Evolutionary conservation across 2,113 vertebrate genomes (phyloP), one percentile per base, ranked within the genome.

Genomic region (Dipodomys spectabilis): DNA sequence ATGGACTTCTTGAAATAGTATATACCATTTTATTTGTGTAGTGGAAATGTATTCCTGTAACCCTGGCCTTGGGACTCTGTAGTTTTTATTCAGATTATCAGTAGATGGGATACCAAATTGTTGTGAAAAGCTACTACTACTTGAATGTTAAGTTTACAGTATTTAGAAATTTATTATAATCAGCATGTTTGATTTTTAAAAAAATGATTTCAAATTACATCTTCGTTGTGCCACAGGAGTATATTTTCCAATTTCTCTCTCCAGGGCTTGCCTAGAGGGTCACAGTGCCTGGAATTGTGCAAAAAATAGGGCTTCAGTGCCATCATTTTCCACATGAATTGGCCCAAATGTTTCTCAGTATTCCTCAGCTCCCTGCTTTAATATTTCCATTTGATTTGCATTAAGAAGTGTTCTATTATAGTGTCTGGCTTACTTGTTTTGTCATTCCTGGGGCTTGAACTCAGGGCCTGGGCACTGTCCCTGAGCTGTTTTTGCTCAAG

Each of bases 61-160:
- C 30, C 7, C 5, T 28, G 11, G 4, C 30, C 30, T 53, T 30
- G 18, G 81, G 49, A 57, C 67, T 28, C n/a, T 30, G 68, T 45
- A 71, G 22, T 80, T 89, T 94, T 85, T 32, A 95, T 39, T 74
- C 45, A 85, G 35, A 88, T 92, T 86, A 71, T 81, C 45, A 65
- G 62, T 71, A 81, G 73, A 23, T 32, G n/a, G 49, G 22, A n/a
- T 73, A 62, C 60, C 53, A 82, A 45, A 88, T 74, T 89, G 68
- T 67, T 65, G 13, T 83, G 57, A 77, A 88, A 81, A 75, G 45
- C 88, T 82, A 85, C 27, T 45, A n/a, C 78, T 86, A 77, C 9
- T 18, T 44, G 32, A 95, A 57, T 86, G 16, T 13, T 82, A 1
- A 65, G 81, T 89, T 83, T 23, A 35, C 10, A 30, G n/a, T 49